These are phyloP conservation scores for Aphelinus atriplicis DNA, from an alignment of 1,140 invertebrate species.

Conservation along the genomic window DNA sequence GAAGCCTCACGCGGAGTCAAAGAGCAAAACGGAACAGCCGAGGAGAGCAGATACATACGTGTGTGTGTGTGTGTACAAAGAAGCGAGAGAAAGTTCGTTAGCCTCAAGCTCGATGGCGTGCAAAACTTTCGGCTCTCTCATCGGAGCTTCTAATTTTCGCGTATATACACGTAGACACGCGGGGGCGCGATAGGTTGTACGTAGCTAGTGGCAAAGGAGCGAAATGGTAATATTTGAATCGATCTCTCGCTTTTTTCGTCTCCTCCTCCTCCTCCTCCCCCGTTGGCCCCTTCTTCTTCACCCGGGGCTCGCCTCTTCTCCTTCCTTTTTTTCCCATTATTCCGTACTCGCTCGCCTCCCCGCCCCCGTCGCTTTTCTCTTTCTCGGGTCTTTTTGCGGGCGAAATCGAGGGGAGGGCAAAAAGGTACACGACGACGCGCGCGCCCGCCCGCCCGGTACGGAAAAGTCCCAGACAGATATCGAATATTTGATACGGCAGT, in stretches of 20 bases:
- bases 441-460: not conserved
- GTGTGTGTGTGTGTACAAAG: not conserved
- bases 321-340: slow-evolving; percentile 16
- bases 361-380: not conserved
- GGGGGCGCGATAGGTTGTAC: too few species aligned
- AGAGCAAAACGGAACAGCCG: not conserved
- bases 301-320: not conserved
- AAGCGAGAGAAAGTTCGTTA: slow-evolving; percentile 24
- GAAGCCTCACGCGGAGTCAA: too few species aligned
- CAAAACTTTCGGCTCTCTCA: slow-evolving; percentile 23
- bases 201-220: not conserved
- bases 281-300: not conserved
- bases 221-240: slow-evolving; percentile 27
- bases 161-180: not conserved
- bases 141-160: not conserved
- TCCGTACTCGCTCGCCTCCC: not conserved
- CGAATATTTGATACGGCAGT: slow-evolving; percentile 37
- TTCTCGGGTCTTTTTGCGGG: slow-evolving; percentile 8
- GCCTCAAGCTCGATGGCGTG: slow-evolving; percentile 21
- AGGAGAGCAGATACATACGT: not conserved
- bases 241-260: slow-evolving; percentile 23
- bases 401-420: not conserved
- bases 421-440: not conserved
- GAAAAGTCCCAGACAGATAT: slow-evolving; percentile 37
- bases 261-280: not conserved